Base-by-base conservation (phyloP, 37 sponge, comb jelly and placozoan species). In the Eunapius fragilis region DNA sequence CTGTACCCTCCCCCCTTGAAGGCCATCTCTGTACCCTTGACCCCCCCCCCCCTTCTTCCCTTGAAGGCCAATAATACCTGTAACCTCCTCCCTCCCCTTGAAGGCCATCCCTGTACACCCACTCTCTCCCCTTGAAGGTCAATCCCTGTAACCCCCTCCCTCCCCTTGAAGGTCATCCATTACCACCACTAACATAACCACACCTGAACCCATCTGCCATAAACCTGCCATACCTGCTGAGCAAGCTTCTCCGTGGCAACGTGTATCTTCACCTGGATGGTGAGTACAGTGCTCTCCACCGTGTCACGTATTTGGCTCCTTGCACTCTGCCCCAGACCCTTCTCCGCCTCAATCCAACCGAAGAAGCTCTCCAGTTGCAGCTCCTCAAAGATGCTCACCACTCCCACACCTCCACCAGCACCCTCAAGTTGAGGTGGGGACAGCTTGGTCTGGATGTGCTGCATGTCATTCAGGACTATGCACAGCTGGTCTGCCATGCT, bases 381-480 rank as follows among this genome's bases (percentile, higher is more conserved):
- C 28, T 80, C 80, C 25, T 41, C 80, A 23, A 31, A 24, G 69
- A 80, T 58, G 28, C 67, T 80, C 26, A 7, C 28, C 58, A 58
- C 58, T 19, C 1, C 14, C 58, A 17, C 58, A 58, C 58, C 17
- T 19, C 58, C 58, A 58, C 58, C 58, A 58, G 19, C 58, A 58
- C 58, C 58, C 17, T 58, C 58, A 12, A 58, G 58, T 11, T 58
- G 58, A 19, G 58, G 58, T 17, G 58, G 58, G 6, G 58, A 58
- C 28, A 80, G 67, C 10, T 30, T 68, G 25, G 25, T 31, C 25
- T 69, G 70, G n/a, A 89, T 49, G 75, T 89, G 89, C 32, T 71
- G 67, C 78, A 89, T 89, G 58, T 89, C 84, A 70, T 89, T 89
- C 31, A 89, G 73, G 14, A 69, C 69, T 0, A 89, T 47, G 49